Base-by-base conservation (phyloP, 2,797 vertebrate species). In the Megaceryle alcyon region DNA sequence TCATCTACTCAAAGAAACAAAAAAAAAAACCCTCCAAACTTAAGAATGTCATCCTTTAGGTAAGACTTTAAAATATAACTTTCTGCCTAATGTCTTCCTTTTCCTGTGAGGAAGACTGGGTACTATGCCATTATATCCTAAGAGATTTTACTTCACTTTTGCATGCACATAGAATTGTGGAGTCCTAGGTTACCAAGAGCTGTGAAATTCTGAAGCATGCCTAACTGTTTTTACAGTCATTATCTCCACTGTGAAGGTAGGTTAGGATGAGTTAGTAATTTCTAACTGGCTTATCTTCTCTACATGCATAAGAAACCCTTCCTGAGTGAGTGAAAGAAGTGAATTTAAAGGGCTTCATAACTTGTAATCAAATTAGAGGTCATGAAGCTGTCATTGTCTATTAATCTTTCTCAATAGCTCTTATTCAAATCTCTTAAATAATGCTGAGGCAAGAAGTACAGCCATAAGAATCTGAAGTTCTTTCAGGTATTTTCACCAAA, bases 261-360 rank as follows among this genome's bases (percentile, higher is more conserved):
- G 14, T 37, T 25, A 71, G 43, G 48, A 7, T 20, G 77, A 53
- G 39, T 72, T 73, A 39, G 33, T 71, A 13, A 83, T 86, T 90
- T 96, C 46, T 72, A 64, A 79, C 43, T 46, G 59, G 39, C 44
- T 90, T 86, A n/a, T 86, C 49, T 64, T 92, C 66, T 78, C 25
- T 48, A 21, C 12, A 17, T 2, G 1, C 37, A 20, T 49, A 46
- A 65, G 65, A 83, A 78, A 69, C 9, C 20, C 69, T 65, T 48
- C 9, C 3, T 77, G 78, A 82, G 57, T 69, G 59, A 87, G 9
- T 35, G 31, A 77, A 72, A 72, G 14, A 56, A 79, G 12, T 23
- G 10, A 84, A 37, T 66, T 46, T 81, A 20, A 83, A 81, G 22
- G 19, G 33, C 14, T 69, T 19, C 3, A 0, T 75, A 43, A 84